These are phyloP conservation scores for Trachelus tabidus DNA, from an alignment of 2,888 invertebrate species.

Conservation along the genomic window DNA sequence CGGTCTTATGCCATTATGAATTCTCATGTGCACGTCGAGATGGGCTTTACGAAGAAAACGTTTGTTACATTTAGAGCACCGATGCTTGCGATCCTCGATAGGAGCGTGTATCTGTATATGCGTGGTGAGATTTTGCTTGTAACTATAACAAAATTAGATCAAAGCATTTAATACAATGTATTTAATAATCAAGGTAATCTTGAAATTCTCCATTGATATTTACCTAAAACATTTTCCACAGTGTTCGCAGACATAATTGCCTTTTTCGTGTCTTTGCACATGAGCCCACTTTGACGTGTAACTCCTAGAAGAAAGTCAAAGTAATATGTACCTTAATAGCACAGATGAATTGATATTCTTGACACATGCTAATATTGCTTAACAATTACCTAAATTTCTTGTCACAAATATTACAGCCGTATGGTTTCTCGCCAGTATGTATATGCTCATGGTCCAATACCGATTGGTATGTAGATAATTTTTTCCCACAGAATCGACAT, in stretches of 20 bases:
- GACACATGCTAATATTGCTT: background rate
- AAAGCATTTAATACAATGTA: background rate
- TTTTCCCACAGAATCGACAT: slow-evolving; percentile 42
- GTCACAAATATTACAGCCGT: slow-evolving; percentile 37
- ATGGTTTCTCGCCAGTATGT: slow-evolving; percentile 44
- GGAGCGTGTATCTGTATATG: slow-evolving; percentile 41
- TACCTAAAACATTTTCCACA: slow-evolving; percentile 43
- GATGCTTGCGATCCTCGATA: slow-evolving; percentile 41
- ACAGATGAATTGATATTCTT: background rate
- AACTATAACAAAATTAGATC: slow-evolving; percentile 29
- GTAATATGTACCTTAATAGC: slow-evolving; percentile 12
- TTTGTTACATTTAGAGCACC: slow-evolving; percentile 40
- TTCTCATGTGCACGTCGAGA: slow-evolving; percentile 43
- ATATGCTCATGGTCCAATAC: slow-evolving; percentile 41
- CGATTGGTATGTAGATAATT: slow-evolving; percentile 37
- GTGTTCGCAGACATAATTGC: slow-evolving; percentile 39
- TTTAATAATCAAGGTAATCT: background rate
- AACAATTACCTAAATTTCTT: slow-evolving; percentile 36
- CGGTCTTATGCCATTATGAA: slow-evolving; percentile 44
- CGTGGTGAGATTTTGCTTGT: slow-evolving; percentile 39
- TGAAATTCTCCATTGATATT: background rate
- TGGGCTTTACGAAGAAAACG: slow-evolving; percentile 40
- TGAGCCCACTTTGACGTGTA: slow-evolving; percentile 41
- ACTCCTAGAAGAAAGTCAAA: slow-evolving; percentile 25
- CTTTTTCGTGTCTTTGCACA: slow-evolving; percentile 36